Base-by-base conservation (phyloP, 2,797 vertebrate genomes). In the Podarcis lilfordi region DNA sequence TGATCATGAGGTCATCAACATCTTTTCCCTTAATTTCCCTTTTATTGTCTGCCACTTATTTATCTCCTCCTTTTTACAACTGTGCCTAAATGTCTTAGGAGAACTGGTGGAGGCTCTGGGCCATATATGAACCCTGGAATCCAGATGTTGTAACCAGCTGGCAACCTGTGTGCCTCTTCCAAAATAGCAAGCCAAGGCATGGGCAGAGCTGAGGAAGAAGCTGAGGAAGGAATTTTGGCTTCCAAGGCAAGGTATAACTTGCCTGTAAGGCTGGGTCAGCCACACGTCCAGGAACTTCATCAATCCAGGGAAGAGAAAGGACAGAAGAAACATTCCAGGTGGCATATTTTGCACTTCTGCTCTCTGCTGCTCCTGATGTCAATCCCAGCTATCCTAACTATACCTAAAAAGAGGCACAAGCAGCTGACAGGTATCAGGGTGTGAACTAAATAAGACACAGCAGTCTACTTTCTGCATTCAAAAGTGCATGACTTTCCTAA, bases 401-500 rank as follows among this genome's bases (percentile, higher is more conserved):
- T 87, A 86, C 86, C 85, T 0, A 0, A 78, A 92, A 69, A 8
- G 6, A 89, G 5, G 21, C 17, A 29, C 11, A 29, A 10, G 66
- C 69, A 77, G 37, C 80, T 64, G 87, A 15, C 35, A 86, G 61
- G 32, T 82, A 91, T 84, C 23, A 90, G 40, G 23, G 29, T 8
- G 76, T 27, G 59, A 92, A 79, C 4, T 88, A 91, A 86, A 95
- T 88, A 35, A 93, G 61, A 89, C 0, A 27, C 25, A 91, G 19
- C n/a, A 91, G 37, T 61, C 83, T 89, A 23, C 10, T 92, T 94
- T 93, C 43, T 19, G 80, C 32, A 64, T 11, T 74, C 72, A 85
- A 94, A 91, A 88, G 80, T 87, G 40, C 72, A 61, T 92, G 80
- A 88, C 27, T 94, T 96, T 82, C 43, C 82, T 95, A 93, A 90